A percentile compares a stretch with the other conserved stretches of the same genome.
phyloP scores from a whole-genome alignment of 1,140 invertebrate species.

The Philaenus spumarius region DNA sequence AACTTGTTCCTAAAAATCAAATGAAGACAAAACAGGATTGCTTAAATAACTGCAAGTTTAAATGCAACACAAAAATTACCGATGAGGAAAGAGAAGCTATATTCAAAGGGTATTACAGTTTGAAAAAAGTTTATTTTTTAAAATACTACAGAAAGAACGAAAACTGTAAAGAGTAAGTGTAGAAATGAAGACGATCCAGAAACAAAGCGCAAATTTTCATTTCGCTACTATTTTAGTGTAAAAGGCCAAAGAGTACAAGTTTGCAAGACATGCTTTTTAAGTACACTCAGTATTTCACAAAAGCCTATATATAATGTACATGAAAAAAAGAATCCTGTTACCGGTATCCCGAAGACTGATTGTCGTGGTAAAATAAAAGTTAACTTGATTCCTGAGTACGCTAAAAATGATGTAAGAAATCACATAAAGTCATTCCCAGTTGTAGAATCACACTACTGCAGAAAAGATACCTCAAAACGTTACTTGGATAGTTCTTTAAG shows the following conservation, averaged over 20 bases:
- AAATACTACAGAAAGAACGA: too few species aligned
- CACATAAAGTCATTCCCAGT: constrained; percentile 21
- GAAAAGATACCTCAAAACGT: constrained; percentile 9
- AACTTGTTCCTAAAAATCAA: constrained; percentile 4
- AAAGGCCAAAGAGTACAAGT: too few species aligned
- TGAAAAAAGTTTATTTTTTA: too few species aligned
- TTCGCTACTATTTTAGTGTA: too few species aligned
- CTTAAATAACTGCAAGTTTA: constrained; percentile 2
- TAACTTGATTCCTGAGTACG: constrained; percentile 13
- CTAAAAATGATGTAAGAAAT: constrained; percentile 15
- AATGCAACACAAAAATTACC: too few species aligned
- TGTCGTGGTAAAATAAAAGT: constrained; percentile 8
- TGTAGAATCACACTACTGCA: constrained; percentile 18
- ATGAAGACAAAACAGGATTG: constrained; percentile 3
- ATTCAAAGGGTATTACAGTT: too few species aligned
- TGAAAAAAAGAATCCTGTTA: constrained; percentile 1
- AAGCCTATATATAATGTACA: not conserved
- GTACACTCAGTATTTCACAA: not conserved
- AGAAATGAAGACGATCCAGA: too few species aligned
- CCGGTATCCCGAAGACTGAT: not conserved
- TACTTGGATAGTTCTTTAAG: constrained; percentile 20
- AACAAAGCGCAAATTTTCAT: too few species aligned
- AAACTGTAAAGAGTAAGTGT: too few species aligned
- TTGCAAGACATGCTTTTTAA: constrained; percentile 4
- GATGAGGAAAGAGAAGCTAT: too few species aligned